A percentile compares a stretch with the other conserved stretches of the same genome.
phyloP scores from a whole-genome alignment of 2,888 invertebrate genomes.

The Penaeus monodon region DNA sequence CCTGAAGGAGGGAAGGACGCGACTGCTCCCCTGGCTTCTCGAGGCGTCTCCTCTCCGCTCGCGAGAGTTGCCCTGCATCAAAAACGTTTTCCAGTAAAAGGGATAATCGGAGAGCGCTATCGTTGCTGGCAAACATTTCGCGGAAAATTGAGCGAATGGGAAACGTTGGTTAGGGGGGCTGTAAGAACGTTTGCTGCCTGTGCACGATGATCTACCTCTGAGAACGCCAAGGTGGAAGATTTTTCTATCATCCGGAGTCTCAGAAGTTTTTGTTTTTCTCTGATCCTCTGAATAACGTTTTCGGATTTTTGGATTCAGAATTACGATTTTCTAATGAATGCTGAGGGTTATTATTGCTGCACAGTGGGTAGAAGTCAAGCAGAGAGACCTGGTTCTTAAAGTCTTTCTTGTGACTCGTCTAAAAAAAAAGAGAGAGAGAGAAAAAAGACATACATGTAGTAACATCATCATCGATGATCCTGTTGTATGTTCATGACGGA shows the following conservation, averaged over 20 bases:
- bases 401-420: too few species aligned
- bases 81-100: constrained; percentile 56
- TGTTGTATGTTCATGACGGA: too few species aligned
- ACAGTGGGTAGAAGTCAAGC: too few species aligned
- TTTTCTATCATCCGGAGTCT: background rate
- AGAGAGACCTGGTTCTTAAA: too few species aligned
- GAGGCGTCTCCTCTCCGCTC: constrained; percentile 23
- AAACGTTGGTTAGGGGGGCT: constrained; percentile 50
- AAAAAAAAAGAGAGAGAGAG: too few species aligned
- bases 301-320: too few species aligned
- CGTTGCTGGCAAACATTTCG: constrained; percentile 62
- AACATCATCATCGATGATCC: too few species aligned
- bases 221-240: background rate
- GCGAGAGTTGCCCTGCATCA: constrained; percentile 49
- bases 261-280: background rate
- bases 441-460: too few species aligned
- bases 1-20: background rate
- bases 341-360: too few species aligned
- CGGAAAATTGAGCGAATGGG: constrained; percentile 60
- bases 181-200: constrained; percentile 52
- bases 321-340: too few species aligned
- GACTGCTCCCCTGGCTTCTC: background rate
- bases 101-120: constrained; percentile 59
- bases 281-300: too few species aligned
- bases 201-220: constrained; percentile 50